These are phyloP conservation scores for Umimayanthus chanpuru DNA, from an alignment of 92 coral and sea anemone species.

Conservation along the genomic window DNA sequence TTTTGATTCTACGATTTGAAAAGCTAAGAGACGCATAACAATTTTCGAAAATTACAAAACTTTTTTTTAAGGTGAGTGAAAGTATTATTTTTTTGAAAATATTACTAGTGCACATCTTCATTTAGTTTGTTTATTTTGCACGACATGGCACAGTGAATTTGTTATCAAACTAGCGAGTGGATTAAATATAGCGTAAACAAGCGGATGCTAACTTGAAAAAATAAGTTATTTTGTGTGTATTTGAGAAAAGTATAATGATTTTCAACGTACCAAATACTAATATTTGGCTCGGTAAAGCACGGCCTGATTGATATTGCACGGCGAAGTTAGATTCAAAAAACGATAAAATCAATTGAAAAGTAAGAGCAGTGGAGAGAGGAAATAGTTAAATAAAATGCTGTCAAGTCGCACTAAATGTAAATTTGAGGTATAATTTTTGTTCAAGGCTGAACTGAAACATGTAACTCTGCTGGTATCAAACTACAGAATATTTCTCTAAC, in stretches of 20 bases:
- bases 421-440: background rate
- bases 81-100: no score
- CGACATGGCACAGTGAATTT: background rate
- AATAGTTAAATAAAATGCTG: no score
- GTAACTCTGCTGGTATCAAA: background rate
- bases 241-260: background rate
- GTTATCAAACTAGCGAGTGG: slow-evolving; percentile 2
- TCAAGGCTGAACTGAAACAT: background rate
- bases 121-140: background rate
- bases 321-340: background rate
- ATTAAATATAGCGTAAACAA: background rate
- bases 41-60: background rate
- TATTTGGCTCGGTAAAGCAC: background rate
- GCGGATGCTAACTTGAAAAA: background rate
- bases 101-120: background rate
- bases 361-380: background rate
- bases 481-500: background rate
- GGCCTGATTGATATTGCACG: background rate
- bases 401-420: background rate
- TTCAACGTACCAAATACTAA: background rate
- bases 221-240: background rate
- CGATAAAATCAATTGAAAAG: background rate
- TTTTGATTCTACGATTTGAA: background rate
- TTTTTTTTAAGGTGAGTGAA: no score
- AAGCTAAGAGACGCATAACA: background rate